Base-by-base conservation (phyloP, 1,140 invertebrate species). In the Odontomachus brunneus region DNA sequence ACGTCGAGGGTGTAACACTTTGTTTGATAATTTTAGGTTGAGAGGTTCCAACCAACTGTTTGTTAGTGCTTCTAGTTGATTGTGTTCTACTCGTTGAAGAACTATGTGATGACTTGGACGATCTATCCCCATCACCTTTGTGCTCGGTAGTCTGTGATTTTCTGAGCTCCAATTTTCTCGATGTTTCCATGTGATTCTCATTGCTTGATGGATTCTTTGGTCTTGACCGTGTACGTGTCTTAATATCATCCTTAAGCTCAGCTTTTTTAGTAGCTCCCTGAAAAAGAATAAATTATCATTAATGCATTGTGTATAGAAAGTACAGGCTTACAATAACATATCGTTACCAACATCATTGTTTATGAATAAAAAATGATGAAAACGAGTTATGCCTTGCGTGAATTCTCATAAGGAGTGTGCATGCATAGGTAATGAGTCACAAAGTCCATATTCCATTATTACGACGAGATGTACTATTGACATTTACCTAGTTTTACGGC, bases 201-300 rank as follows among this genome's bases (percentile, higher is more conserved):
- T 57, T 65, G 73, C 38, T 51, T 17, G 53, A 78, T 24, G 51
- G 57, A 29, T 2, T 55, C 69, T 83, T 89, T 22, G 83, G 53
- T 84, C 80, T 91, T 11, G 78, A 83, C 9, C 63, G 78, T n/a
- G 33, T 29, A 33, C 22, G 49, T n/a, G 75, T 73, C 38, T 91
- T 24, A 38, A 53, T 19, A 66, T 75, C 73, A 83, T 89, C 78
- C 67, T 89, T 63, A 44, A 5, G 3, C 29, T 0, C 29, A 71
- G 29, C 81, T 74, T 92, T 92, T 33, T 91, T 92, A 38, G 84
- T 87, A 9, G 86, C 81, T 33, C 84, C 88, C 89, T 91, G 24
- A 86, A 63, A 19, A 51, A 26, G 53, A 53, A 22, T 55, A n/a
- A 2, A 22, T 62, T 81, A 49, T 48, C 3, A 1, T 55, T 5